phyloP scores from a whole-genome alignment of 2,888 invertebrate species.

The Lymantria dispar region DNA sequence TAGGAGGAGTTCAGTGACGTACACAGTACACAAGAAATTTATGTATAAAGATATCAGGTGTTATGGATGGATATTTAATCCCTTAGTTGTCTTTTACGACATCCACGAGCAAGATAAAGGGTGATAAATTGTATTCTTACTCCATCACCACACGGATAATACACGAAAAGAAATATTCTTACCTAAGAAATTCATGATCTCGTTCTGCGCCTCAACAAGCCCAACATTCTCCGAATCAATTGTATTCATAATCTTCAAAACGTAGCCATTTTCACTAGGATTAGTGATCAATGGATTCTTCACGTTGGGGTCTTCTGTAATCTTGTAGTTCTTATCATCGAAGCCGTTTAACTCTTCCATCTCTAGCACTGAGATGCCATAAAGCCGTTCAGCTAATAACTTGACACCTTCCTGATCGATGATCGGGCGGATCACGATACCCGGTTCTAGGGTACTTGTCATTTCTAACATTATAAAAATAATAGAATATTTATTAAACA shows the following conservation, averaged over 20 bases:
- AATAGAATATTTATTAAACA: too few species aligned
- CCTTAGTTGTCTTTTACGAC: too few species aligned
- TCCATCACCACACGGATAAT: too few species aligned
- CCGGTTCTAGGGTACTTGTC: constrained; percentile 73
- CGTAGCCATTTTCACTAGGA: constrained; percentile 85
- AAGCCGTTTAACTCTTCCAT: constrained; percentile 87
- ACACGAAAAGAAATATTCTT: too few species aligned
- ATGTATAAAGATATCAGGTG: too few species aligned
- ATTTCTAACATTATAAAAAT: constrained; percentile 14
- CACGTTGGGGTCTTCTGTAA: constrained; percentile 81
- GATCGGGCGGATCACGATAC: constrained; percentile 80
- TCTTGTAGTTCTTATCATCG: constrained; percentile 89
- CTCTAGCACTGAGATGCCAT: constrained; percentile 82
- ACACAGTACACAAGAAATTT: too few species aligned
- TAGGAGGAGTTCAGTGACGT: too few species aligned
- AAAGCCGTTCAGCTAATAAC: constrained; percentile 80
- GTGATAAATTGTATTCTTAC: too few species aligned
- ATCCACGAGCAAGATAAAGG: too few species aligned
- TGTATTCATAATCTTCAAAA: constrained; percentile 92
- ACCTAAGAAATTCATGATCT: constrained; percentile 88
- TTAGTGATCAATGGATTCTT: constrained; percentile 83
- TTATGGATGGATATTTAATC: too few species aligned
- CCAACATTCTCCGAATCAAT: constrained; percentile 87
- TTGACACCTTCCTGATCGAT: constrained; percentile 78
- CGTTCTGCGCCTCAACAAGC: constrained; percentile 89